Base-by-base conservation (phyloP, 2,113 vertebrate genomes). In the Neodontobutis hainanensis region DNA sequence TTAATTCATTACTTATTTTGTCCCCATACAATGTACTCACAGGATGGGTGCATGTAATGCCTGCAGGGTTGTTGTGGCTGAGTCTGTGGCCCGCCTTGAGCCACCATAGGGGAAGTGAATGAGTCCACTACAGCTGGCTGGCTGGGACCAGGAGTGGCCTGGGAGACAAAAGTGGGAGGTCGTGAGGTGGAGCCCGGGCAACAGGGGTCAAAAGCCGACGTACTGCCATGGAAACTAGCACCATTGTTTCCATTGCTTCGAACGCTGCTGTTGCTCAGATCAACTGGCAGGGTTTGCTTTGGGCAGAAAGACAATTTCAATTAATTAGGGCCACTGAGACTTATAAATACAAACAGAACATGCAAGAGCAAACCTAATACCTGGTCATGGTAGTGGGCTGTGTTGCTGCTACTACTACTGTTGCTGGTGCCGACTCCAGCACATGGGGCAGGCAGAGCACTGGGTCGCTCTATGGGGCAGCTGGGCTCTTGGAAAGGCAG, bases 161-260 rank as follows among this genome's bases (percentile, higher is more conserved):
- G 97, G 73, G 95, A 95, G 76, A 93, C 94, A 32, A 93, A 97
- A 69, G 94, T 83, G 62, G 96, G 76, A 64, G 95, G 92, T 73
- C 97, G 94, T 4, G 96, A 95, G 19, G 94, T 93, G n/a, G 95
- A 95, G 50, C 94, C 95, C 1, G 97, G 96, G 77, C 97, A 98
- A 92, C 97, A 99, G 4, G 97, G 97, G 82, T 99, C 97, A 76
- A 99, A 98, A 11, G 97, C 97, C 0, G 97, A 98, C 0, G 94
- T 93, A 49, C 95, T 93, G 49, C 96, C 94, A 42, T 98, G 95
- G 91, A 98, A 98, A 83, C 78, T 84, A 62, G 94, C 88, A 35
- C 88, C 79, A 44, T 90, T 85, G 68, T 91, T 92, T 49, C 94
- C 96, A 32, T 94, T 92, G 64, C 92, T 94, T 66, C 97, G 91